Base-by-base conservation (phyloP, 2,797 vertebrate genomes). In the Siniperca undulata region DNA sequence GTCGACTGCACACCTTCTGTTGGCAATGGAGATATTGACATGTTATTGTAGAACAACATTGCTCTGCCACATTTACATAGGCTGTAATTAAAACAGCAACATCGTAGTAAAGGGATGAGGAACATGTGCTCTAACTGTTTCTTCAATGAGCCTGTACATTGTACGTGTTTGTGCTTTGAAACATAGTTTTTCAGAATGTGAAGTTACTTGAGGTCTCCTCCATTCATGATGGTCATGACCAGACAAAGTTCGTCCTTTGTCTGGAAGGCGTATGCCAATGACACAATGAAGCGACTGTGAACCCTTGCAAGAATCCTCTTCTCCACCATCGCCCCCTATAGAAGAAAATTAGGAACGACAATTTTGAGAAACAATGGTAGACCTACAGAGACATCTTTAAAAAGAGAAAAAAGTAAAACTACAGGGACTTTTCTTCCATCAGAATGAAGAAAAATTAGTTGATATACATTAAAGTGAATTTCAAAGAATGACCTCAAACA, bases 201-300 rank as follows among this genome's bases (percentile, higher is more conserved):
- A 92, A 94, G 82, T 91, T 96, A 98, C 98, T 96, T 98, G 90
- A 98, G 96, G 93, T 98, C 97, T 58, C 97, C 97, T 90, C 97
- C 97, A 12, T 97, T 98, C 97, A 98, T 98, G 91, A 98, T 96
- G 90, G 95, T 98, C 97, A 97, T 98, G 80, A 98, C 96, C 91
- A 98, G 96, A 95, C 97, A 98, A 86, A 98, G 96, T 65, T 98
- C 96, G 0, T 90, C 94, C 93, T 97, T 98, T 93, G 90, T 97
- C 93, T 98, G 95, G 82, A 95, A 99, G 36, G 97, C 97, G 0
- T 97, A 99, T 24, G 97, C 96, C 89, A 97, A 77, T 0, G 95
- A 97, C 81, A 98, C 97, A 84, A 98, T 95, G 93, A 98, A 98
- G 77, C 94, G 96, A 86, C 97, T 97, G 91, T 96, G 96, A 78